Base-by-base conservation (phyloP, 2,113 vertebrate genomes). In the Myotis yumanensis region DNA sequence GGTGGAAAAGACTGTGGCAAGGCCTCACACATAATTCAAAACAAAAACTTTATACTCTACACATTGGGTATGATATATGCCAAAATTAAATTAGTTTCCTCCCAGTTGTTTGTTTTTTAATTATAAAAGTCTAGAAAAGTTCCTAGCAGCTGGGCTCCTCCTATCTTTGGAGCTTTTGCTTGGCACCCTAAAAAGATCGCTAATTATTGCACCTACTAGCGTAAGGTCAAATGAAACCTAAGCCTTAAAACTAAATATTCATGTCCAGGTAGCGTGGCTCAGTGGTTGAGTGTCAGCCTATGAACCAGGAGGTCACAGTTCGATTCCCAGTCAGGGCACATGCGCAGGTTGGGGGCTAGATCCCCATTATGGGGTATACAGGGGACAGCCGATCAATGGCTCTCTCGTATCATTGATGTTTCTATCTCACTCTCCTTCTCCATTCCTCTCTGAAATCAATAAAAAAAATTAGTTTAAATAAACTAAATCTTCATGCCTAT, bases 1-100 rank as follows among this genome's bases (percentile, higher is more conserved):
- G n/a, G 4, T 30, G 54, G 79, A 71, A 86, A 92, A 82, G n/a
- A 48, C 4, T 12, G 2, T 9, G 40, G 4, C 16, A 25, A 52
- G 18, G 12, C 5, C 12, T 64, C 25, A 25, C 12, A 20, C 15
- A n/a, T 52, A 32, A 89, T 40, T 80, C 46, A 94, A 92, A 93
- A 72, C 11, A 51, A 94, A 79, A 84, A 35, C 2, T 35, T 66
- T 48, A 48, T 57, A n/a, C 4, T 2, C 25, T 73, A 32, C 18
- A 57, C 30, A 54, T 5, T 57, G 11, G 20, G 7, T 46, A 18
- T 3, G 77, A 77, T 4, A 3, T 25, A 66, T 12, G 12, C 10
- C 48, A 94, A 77, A 89, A 83, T 66, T 28, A 88, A 89, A 84
- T 5, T 43, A n/a, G 8, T 20, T 84, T 72, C n/a, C 83, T 86